Evolutionary conservation across 2,113 vertebrate genomes (phyloP).

Genomic region (Sinocyclocheilus maitianheensis): DNA sequence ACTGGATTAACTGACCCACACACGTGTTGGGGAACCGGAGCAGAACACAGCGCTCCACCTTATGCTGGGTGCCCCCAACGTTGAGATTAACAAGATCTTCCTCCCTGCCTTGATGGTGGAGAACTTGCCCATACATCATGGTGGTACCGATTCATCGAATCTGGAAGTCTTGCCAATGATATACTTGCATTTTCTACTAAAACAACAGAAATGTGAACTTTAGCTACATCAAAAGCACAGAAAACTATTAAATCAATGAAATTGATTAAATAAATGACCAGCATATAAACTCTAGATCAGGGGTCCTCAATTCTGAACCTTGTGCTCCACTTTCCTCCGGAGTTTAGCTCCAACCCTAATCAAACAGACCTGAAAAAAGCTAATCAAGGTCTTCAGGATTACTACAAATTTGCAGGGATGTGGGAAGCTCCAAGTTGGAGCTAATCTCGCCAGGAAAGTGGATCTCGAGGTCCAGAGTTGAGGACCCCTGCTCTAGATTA

Average conservation of each 20-base stretch:
- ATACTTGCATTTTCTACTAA: not conserved
- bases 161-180: not conserved
- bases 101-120: slow-evolving; percentile 78
- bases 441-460: no score
- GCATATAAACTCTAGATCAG: not conserved
- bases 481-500: not conserved
- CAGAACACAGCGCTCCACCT: slow-evolving; percentile 82
- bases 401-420: no score
- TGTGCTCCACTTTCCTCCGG: no score
- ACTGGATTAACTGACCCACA: slow-evolving; percentile 85
- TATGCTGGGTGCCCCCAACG: slow-evolving; percentile 91
- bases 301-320: no score
- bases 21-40: slow-evolving; percentile 89
- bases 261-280: not conserved
- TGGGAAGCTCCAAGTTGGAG: no score
- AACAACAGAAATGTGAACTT: not conserved
- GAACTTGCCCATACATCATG: slow-evolving; percentile 91
- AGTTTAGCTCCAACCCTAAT: no score
- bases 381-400: no score
- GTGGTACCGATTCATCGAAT: slow-evolving; percentile 22
- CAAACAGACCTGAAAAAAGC: no score
- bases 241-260: not conserved
- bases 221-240: not conserved
- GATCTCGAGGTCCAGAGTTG: no score
- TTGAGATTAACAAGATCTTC: slow-evolving; percentile 88